Percentiles rank a stretch among this genome's conserved stretches.
Conservation (phyloP, 53 echinoderm and acorn worm species). For the Holothuria leucospilota region DNA sequence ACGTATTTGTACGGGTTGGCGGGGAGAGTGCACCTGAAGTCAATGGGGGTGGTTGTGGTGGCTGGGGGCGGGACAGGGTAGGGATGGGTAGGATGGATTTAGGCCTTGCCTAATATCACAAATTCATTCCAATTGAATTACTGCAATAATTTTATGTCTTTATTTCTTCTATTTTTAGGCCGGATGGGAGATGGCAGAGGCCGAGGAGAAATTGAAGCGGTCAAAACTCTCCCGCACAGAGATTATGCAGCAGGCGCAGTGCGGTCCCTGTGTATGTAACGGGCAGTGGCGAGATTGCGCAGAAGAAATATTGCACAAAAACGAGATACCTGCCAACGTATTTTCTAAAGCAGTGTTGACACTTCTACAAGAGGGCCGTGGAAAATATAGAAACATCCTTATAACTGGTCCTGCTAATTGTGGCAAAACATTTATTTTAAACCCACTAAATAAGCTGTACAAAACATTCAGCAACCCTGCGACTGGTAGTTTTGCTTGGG, state of each 20-base stretch:
- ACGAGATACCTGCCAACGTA: background rate
- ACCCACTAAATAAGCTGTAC: conserved; percentile 37
- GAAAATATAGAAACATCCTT: conserved; percentile 48
- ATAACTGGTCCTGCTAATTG: conserved; percentile 63
- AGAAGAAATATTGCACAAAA: conserved; percentile 8
- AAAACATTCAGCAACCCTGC: conserved; percentile 41
- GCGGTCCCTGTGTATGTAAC: background rate
- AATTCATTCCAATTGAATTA: no score
- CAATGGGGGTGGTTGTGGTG: no score
- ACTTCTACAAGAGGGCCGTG: conserved; percentile 3
- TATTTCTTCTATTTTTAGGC: conserved; percentile 6
- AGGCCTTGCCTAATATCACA: background rate
- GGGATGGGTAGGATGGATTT: background rate
- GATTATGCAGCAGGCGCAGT: conserved; percentile 1
- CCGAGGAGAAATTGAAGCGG: conserved; percentile 26
- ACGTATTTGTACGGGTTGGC: background rate
- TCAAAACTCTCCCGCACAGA: conserved; percentile 5
- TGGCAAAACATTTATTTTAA: conserved; percentile 48
- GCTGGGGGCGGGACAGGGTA: no score
- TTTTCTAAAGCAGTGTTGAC: conserved; percentile 35
- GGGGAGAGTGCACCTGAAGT: background rate
- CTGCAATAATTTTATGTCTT: background rate
- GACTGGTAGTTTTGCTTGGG: conserved; percentile 23
- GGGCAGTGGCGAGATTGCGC: conserved; percentile 45
- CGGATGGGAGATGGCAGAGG: conserved; percentile 34